phyloP scores from a whole-genome alignment of 1,140 invertebrate genomes.

The Calliphora vicina region DNA sequence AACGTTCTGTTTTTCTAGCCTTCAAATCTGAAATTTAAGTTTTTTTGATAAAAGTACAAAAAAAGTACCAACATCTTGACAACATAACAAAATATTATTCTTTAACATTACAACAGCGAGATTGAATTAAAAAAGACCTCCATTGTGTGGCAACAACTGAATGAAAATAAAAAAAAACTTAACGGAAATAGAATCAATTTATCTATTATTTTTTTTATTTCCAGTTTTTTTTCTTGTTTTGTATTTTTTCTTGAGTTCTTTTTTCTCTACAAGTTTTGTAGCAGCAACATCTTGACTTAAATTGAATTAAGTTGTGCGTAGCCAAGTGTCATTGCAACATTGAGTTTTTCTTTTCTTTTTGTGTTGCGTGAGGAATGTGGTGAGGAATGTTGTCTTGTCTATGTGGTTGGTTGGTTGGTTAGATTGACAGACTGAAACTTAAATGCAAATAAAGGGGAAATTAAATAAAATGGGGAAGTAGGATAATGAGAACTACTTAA shows the following conservation, averaged over 20 bases:
- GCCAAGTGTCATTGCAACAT: slow-evolving; percentile 8
- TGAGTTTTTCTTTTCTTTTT: neutral
- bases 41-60: no score
- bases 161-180: neutral
- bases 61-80: no score
- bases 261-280: neutral
- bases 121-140: neutral
- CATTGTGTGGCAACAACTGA: neutral
- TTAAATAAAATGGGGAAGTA: neutral
- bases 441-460: neutral
- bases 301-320: slow-evolving; percentile 24
- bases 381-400: neutral
- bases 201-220: slow-evolving; percentile 2
- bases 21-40: no score
- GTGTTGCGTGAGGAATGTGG: neutral
- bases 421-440: neutral
- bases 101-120: neutral
- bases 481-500: neutral
- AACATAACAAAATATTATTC: slow-evolving; percentile 15
- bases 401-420: neutral
- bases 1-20: no score
- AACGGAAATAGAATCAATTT: slow-evolving; percentile 10
- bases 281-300: slow-evolving; percentile 8
- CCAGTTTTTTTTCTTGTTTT: neutral
- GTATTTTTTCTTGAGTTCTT: neutral